Percentiles rank a stretch among this genome's conserved stretches.
phyloP scores from a whole-genome alignment of 2,113 vertebrate genomes.

The Pedionomus torquatus region DNA sequence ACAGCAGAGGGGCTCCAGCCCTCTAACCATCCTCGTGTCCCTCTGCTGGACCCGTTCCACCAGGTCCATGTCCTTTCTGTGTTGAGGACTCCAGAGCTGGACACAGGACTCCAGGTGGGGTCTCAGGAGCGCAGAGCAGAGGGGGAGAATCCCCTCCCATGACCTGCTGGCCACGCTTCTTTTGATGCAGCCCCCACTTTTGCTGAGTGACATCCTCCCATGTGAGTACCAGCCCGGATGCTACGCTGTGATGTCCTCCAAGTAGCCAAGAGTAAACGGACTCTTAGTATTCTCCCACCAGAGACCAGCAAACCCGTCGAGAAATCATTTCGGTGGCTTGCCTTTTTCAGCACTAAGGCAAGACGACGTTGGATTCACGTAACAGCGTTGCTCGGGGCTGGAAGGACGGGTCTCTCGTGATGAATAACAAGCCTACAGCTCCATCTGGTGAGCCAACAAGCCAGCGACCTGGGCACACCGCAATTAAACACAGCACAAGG shows the following conservation, averaged over 20 bases:
- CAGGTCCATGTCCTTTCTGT: too few relatives aligned
- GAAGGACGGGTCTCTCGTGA: neutral
- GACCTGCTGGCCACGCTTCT: too few relatives aligned
- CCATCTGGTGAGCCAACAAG: constrained; percentile 57
- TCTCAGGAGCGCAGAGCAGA: neutral
- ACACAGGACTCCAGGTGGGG: too few relatives aligned
- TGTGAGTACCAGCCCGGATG: neutral
- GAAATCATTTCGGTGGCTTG: neutral
- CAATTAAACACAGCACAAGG: neutral
- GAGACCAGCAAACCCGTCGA: neutral
- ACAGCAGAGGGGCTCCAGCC: too few relatives aligned
- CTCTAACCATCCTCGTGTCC: too few relatives aligned
- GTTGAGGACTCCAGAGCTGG: too few relatives aligned
- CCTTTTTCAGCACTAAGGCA: neutral
- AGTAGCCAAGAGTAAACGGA: neutral
- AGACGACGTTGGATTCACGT: fast-evolving
- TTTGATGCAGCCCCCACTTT: too few relatives aligned
- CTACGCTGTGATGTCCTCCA: neutral
- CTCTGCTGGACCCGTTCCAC: too few relatives aligned
- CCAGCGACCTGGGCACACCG: fast-evolving
- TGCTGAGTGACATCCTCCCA: neutral
- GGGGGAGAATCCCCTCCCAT: too few relatives aligned
- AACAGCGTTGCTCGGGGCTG: neutral
- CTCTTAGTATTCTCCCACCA: neutral
- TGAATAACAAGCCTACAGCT: constrained; percentile 21